Base-by-base conservation (phyloP, 2,888 invertebrate genomes). In the Sesia apiformis region DNA sequence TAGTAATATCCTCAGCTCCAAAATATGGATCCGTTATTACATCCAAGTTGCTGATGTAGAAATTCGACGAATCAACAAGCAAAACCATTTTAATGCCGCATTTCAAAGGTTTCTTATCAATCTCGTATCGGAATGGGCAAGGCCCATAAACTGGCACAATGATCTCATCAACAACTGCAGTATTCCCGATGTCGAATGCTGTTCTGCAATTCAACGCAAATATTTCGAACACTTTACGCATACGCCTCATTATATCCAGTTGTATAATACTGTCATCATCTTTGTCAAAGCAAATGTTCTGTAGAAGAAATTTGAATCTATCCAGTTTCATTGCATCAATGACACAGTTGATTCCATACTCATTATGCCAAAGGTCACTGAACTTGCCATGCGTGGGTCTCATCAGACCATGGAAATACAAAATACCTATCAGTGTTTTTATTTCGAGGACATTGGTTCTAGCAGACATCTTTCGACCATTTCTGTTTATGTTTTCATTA, bases 141-240 rank as follows among this genome's bases (percentile, higher is more conserved):
- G 86, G 84, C 38, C 89, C 87, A 58, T 77, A 78, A 62, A 85
- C 78, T 49, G 85, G 85, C 53, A 84, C 68, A 57, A 90, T 72
- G 57, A 83, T 73, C 69, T 90, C 89, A 73, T 89, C 90, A 61
- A 89, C 70, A 49, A 86, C 84, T 4, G 71, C 81, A 46, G 67
- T 60, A 58, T 76, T 76, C 42, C 76, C 76, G 50, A 84, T 71
- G 41, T 80, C 76, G 58, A 76, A 74, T 54, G 77, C 72, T 57
- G 75, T 77, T 65, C 85, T 78, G 60, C 89, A 87, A 66, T 90
- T 90, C 65, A 81, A 68, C 40, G 84, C 78, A 59, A 90, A 90
- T 57, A 84, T 84, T 64, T 90, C 86, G 59, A 90, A 84, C 4
- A 86, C 75, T 68, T 84, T 81, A 50, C 86, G 74, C 57, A 88